phyloP scores from a whole-genome alignment of 2,797 vertebrate species.

The Chelidonichthys spinosus region DNA sequence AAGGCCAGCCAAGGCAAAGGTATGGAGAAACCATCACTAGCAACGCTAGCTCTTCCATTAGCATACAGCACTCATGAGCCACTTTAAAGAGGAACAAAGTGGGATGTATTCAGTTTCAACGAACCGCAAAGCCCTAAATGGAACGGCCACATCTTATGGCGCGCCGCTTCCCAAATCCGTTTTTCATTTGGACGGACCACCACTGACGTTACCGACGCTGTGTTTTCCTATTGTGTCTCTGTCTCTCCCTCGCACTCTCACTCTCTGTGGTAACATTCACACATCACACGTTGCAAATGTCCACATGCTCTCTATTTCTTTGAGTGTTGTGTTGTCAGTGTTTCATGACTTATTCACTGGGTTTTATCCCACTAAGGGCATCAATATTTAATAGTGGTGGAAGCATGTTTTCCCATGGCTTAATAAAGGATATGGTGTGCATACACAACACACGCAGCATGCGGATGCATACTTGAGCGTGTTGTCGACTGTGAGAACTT shows the following conservation, averaged over 20 bases:
- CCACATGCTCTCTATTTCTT: constrained; percentile 63
- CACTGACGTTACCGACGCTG: constrained; percentile 27
- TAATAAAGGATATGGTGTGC: constrained; percentile 71
- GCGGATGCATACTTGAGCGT: constrained; percentile 48
- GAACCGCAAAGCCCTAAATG: constrained; percentile 30
- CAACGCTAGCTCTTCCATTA: constrained; percentile 33
- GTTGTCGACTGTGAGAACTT: constrained; percentile 53
- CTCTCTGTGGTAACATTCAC: constrained; percentile 63
- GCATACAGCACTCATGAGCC: constrained; percentile 20
- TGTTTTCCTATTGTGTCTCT: constrained; percentile 17
- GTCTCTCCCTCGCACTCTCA: constrained; percentile 15
- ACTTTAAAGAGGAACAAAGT: constrained; percentile 46
- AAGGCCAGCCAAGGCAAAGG: constrained; percentile 35
- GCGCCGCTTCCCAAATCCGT: constrained; percentile 21
- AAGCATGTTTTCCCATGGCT: constrained; percentile 76
- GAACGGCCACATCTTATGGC: constrained; percentile 31
- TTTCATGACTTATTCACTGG: constrained; percentile 85
- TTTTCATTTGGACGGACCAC: constrained; percentile 51
- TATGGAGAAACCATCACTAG: constrained; percentile 41
- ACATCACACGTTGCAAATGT: constrained; percentile 64
- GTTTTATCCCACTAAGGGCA: constrained; percentile 71
- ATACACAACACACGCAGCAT: constrained; percentile 42
- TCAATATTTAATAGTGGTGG: constrained; percentile 80
- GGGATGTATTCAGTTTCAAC: constrained; percentile 31
- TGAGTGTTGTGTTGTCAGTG: constrained; percentile 73